phyloP scores from a whole-genome alignment of 2,797 vertebrate species.

The Bradypus variegatus region DNA sequence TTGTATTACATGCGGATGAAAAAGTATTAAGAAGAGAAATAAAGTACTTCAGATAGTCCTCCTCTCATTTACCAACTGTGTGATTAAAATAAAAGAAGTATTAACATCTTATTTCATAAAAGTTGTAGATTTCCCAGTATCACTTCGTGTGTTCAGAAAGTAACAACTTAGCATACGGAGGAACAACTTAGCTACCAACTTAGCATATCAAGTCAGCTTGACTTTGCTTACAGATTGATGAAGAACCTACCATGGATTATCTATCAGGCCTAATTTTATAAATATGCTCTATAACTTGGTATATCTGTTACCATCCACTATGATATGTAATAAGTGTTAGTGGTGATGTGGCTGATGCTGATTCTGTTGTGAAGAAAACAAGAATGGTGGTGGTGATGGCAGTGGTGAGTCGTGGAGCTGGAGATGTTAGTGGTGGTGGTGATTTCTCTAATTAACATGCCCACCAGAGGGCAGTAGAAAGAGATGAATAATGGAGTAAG shows the following conservation, averaged over 20 bases:
- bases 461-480: slow-evolving; percentile 28
- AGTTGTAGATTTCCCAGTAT: neutral
- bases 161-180: neutral
- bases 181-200: neutral
- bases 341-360: neutral
- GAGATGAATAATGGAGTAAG: neutral
- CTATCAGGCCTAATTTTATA: neutral
- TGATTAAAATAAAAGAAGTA: slow-evolving; percentile 28
- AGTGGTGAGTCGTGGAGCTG: too few relatives aligned
- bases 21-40: slow-evolving; percentile 3
- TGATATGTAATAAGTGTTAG: neutral
- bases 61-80: neutral
- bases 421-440: neutral
- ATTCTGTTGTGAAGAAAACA: neutral
- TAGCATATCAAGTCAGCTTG: neutral
- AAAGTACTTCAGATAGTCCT: slow-evolving; percentile 23
- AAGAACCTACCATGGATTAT: slow-evolving; percentile 24
- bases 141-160: slow-evolving; percentile 18
- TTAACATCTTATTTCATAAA: slow-evolving; percentile 14
- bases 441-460: neutral
- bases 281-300: neutral
- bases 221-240: neutral
- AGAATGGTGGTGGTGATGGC: neutral
- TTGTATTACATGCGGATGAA: neutral
- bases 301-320: neutral